Evolutionary conservation across 2,797 vertebrate genomes (phyloP), one percentile per base, ranked within the genome.

Genomic region (Chromobotia macracanthus): DNA sequence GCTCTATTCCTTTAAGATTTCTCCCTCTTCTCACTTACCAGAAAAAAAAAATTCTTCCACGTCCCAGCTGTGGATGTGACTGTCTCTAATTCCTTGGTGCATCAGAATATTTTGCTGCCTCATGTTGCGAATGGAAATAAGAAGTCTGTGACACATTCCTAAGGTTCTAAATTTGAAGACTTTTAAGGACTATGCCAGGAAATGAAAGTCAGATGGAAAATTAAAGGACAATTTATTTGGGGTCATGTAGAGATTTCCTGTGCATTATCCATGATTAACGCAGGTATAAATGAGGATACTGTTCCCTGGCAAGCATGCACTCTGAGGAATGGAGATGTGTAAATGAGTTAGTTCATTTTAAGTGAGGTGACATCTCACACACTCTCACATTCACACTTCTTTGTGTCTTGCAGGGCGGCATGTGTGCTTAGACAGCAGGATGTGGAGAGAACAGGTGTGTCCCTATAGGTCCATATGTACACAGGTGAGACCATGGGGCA

Each of bases 361-460:
- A 55, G 19, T 55, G 68, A 72, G 28, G 58, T 51, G 56, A 78
- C 67, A 60, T 56, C 60, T 77, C 66, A 78, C 46, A 44, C 44
- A 38, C 25, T 70, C 66, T 61, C 75, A 77, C 79, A 68, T 74
- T 67, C 71, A 75, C 79, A 70, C 85, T 87, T 80, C 78, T 85
- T 82, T 85, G 86, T 86, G 69, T 86, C 15, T 70, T 55, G 73
- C 64, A 70, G 72, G 35, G 67, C 0, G 35, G 9, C 41, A 65
- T 69, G 72, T 64, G 61, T 64, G 61, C 61, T 73, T 41, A 46
- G 73, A 75, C 58, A n/a, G 67, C 56, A 66, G 74, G 66, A 77
- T 81, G 44, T 72, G 19, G 38, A 64, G 21, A 41, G 65, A 56
- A 31, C 61, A 71, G 44, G 66, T 81, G 66, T 51, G 41, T 51